These are phyloP conservation scores for Elachura formosa DNA, from an alignment of 2,113 vertebrate species.

Conservation along the genomic window DNA sequence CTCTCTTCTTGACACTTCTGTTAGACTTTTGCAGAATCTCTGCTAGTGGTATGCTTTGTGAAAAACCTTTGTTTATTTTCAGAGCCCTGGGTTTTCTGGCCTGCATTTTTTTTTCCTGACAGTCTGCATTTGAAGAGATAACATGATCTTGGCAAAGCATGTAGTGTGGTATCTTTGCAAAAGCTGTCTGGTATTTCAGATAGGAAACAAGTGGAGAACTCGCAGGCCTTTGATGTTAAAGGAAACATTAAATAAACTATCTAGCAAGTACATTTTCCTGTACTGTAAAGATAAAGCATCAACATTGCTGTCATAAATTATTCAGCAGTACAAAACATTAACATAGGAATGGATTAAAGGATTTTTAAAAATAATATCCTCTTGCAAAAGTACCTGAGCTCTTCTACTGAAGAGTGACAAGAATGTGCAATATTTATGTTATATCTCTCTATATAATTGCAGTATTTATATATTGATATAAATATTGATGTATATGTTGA, in stretches of 20 bases:
- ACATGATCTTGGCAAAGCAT: conserved; percentile 55
- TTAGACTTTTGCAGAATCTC: not conserved
- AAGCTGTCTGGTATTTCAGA: conserved; percentile 51
- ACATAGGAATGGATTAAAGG: no score
- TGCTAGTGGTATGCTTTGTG: not conserved
- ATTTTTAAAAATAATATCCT: not conserved
- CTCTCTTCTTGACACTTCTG: not conserved
- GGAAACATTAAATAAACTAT: conserved; percentile 15
- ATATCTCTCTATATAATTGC: not conserved
- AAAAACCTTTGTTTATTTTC: conserved; percentile 32
- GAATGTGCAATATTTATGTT: not conserved
- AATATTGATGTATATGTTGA: not conserved
- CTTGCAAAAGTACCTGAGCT: not conserved
- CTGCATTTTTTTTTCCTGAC: conserved; percentile 33
- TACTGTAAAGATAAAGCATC: conserved; percentile 6
- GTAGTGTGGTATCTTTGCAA: conserved; percentile 34
- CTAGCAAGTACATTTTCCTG: conserved; percentile 31
- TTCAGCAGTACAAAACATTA: not conserved
- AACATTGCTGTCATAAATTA: not conserved
- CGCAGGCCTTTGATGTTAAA: not conserved
- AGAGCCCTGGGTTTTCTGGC: not conserved
- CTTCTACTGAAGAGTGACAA: not conserved
- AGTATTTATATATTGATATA: not conserved
- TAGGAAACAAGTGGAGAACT: conserved; percentile 20
- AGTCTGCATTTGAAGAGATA: conserved; percentile 62